Base-by-base conservation (phyloP, 2,888 invertebrate species). In the Argyra leucocephala region DNA sequence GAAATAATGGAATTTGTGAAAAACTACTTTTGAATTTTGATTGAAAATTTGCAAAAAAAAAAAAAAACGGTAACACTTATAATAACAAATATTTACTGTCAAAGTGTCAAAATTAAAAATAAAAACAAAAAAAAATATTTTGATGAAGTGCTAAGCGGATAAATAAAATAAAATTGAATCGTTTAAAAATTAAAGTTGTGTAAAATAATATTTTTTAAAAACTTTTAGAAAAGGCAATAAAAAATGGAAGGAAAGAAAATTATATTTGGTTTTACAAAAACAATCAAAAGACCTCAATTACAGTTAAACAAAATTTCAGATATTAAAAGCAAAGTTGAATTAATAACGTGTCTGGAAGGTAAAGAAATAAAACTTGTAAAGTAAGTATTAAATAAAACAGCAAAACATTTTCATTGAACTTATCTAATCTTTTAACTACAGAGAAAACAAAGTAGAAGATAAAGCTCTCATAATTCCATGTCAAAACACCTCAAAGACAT, bases 181-280 rank as follows among this genome's bases (percentile, higher is more conserved):
- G 48, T 48, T 48, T 62, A 58, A 63, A 57, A 12, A 12, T 61
- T 31, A 31, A 2, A 31, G 12, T 6, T 10, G 12, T 10, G 7
- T 31, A 4, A 31, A 31, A 31, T 31, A 31, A 6, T 10, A 31
- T 31, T 31, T 31, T 10, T 6, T 31, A 31, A n/a, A n/a, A 60
- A 57, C 62, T 22, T 21, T 26, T 64, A 63, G 63, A 63, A 61
- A 62, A 66, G 66, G 57, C 65, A 61, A 60, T 65, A 65, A 64
- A 69, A 72, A 70, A 85, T 84, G 84, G 86, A 87, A 70, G 77
- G 81, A 64, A 90, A 90, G 70, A 91, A 91, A 76, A 87, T 92
- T 74, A 90, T 90, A 0, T 92, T 92, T 76, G 86, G 89, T 62
- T 92, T 92, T 79, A 85, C 82, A 72, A 91, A 91, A 82, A 82